Evolutionary conservation across 2,113 vertebrate genomes (phyloP).

Genomic region (Leucosticte australis): DNA sequence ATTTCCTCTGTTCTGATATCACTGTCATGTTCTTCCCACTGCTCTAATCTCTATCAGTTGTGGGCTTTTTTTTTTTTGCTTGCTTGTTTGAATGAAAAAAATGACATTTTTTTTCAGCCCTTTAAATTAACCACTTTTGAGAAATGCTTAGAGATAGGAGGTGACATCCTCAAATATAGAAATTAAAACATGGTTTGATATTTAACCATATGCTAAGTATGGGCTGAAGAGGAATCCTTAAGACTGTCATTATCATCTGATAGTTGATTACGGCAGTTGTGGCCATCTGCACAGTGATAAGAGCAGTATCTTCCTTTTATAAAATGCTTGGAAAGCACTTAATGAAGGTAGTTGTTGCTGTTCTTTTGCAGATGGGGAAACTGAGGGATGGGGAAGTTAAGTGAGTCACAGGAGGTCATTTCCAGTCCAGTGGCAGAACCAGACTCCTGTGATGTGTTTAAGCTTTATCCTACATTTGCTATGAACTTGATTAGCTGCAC

Average conservation of each 20-base stretch:
- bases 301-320: not conserved
- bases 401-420: not conserved
- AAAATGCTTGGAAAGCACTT: not conserved
- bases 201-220: not conserved
- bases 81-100: constrained; percentile 60
- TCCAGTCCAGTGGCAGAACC: not conserved
- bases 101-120: constrained; percentile 31
- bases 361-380: not conserved
- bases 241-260: constrained; percentile 1
- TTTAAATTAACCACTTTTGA: constrained; percentile 64
- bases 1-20: constrained; percentile 74
- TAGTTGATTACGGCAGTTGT: not conserved
- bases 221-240: not conserved
- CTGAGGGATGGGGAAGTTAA: not conserved
- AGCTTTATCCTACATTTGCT: not conserved
- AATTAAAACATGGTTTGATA: constrained; percentile 54
- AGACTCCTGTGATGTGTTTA: not conserved
- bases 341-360: not conserved
- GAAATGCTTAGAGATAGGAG: constrained; percentile 39
- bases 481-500: not conserved
- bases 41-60: constrained; percentile 63
- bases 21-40: constrained; percentile 70
- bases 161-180: constrained; percentile 37
- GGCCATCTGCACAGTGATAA: constrained; percentile 13
- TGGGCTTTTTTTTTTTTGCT: not conserved